Percentiles rank a stretch among this genome's conserved stretches.
phyloP scores from a whole-genome alignment of 2,888 invertebrate species.

The Drosophila robusta region DNA sequence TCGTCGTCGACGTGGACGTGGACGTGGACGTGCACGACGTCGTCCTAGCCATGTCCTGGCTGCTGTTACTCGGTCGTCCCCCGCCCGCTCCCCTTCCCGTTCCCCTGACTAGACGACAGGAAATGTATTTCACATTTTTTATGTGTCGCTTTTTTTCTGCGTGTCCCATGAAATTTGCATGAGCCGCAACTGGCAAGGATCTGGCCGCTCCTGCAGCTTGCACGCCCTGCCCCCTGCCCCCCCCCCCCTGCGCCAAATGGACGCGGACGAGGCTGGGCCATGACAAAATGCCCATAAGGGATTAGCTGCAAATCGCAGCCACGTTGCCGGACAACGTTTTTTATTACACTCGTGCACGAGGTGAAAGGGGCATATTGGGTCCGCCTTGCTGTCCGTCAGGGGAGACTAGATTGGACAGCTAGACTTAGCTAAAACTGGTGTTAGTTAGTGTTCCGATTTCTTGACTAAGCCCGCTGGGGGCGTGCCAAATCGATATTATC shows the following conservation, averaged over 20 bases:
- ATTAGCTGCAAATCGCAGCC: constrained; percentile 82
- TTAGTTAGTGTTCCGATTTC: no score
- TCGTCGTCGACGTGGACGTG: constrained; percentile 9
- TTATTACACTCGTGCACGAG: neutral
- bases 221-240: constrained; percentile 6
- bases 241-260: constrained; percentile 2
- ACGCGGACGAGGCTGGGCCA: constrained; percentile 12
- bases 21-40: constrained; percentile 14
- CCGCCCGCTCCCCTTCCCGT: constrained; percentile 6
- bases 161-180: constrained; percentile 84
- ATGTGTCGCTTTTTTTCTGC: constrained; percentile 75
- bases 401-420: no score
- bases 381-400: no score
- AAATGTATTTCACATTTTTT: constrained; percentile 83
- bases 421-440: no score
- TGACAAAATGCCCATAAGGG: constrained; percentile 84
- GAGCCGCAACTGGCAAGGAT: constrained; percentile 62
- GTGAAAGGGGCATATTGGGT: no score
- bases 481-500: no score
- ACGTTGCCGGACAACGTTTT: constrained; percentile 56
- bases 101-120: constrained; percentile 81
- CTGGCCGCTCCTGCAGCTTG: constrained; percentile 16
- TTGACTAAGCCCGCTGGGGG: no score
- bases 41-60: constrained; percentile 49
- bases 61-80: constrained; percentile 23